Base-by-base conservation (phyloP, 2,888 invertebrate species). In the Leptopilina myrica region DNA sequence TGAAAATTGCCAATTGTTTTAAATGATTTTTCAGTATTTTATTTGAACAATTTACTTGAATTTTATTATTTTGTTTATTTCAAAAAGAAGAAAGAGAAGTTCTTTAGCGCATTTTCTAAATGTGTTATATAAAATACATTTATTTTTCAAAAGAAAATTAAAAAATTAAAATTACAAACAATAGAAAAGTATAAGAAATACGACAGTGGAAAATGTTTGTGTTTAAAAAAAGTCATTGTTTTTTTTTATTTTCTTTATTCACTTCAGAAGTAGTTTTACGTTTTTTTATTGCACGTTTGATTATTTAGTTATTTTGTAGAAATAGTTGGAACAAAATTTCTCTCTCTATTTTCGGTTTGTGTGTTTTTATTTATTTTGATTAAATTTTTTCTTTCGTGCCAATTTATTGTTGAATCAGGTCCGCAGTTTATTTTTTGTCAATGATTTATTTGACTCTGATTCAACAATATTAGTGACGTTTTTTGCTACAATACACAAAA, bases 31-130 rank as follows among this genome's bases (percentile, higher is more conserved):
- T 43, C 7, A 43, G 5, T 8, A 7, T 43, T 43, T 43, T 43
- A 43, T 43, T 43, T 43, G 43, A 43, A 5, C 1, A 43, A 43
- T 7, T 43, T 43, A 43, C 0, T 43, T 43, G 64, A 14, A 69
- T 26, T 5, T 8, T 8, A 12, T 20, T 8, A 53, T 69, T 20
- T 15, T 62, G n/a, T 59, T 59, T n/a, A 59, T 59, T 49, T 14
- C 7, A 73, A 14, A 14, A 53, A 56, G 1, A 7, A n/a, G 56
- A 40, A 56, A 40, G 1, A 8, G 14, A 26, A 73, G 56, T 73
- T 73, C 73, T 56, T 73, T 59, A 73, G 73, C 73, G 56, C 73
- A 53, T 73, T 73, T 73, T 56, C 73, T 14, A 33, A 14, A 73
- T 33, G 14, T 43, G 3, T 15, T 43, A 11, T 8, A 11, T n/a